phyloP scores from a whole-genome alignment of 1,140 invertebrate species.

The Portunus trituberculatus region DNA sequence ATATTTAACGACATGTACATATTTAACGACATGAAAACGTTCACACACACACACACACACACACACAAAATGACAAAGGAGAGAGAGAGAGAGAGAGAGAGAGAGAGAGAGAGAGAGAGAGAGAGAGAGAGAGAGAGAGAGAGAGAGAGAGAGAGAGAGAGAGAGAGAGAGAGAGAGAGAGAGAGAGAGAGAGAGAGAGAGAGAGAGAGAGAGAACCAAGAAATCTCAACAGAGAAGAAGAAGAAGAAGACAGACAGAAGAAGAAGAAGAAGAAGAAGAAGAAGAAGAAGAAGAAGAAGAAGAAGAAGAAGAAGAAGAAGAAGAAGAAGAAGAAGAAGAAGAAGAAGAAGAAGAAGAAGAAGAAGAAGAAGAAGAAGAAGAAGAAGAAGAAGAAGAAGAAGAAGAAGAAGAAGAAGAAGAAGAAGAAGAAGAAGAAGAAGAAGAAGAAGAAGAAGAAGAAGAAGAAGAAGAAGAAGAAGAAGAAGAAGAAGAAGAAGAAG shows the following conservation, averaged over 20 bases:
- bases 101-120: not conserved
- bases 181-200: not conserved
- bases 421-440: not conserved
- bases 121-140: not conserved
- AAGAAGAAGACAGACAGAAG: no score
- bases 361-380: not conserved
- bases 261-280: no score
- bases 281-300: not conserved
- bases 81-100: not conserved
- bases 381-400: not conserved
- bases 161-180: not conserved
- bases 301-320: not conserved
- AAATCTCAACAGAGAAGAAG: no score
- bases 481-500: no score
- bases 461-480: not conserved
- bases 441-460: no score
- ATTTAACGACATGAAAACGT: no score
- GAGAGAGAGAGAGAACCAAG: no score
- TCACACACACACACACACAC: no score
- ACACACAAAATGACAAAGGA: not conserved
- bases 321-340: not conserved
- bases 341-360: not conserved
- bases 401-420: not conserved
- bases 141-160: not conserved
- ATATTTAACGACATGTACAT: no score